These are phyloP conservation scores for Eilema caniola DNA, from an alignment of 2,888 invertebrate species.

Conservation along the genomic window DNA sequence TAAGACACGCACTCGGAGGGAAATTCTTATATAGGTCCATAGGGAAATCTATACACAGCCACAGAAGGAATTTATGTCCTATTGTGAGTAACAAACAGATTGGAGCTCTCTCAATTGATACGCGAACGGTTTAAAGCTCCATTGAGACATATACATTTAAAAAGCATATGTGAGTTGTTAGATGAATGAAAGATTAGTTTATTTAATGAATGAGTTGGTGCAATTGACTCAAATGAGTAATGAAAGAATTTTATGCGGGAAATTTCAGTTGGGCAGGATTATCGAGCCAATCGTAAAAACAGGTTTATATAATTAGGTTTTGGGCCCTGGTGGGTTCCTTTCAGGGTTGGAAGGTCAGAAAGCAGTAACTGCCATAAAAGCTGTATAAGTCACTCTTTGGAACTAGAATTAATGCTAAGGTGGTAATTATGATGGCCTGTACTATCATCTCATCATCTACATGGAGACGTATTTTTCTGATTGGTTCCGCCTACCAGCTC, in stretches of 20 bases:
- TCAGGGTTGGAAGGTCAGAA: no score
- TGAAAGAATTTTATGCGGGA: not conserved
- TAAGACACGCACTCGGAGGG: constrained; percentile 41
- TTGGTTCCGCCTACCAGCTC: no score
- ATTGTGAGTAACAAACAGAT: constrained; percentile 29
- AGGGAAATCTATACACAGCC: constrained; percentile 63
- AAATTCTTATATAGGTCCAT: constrained; percentile 46
- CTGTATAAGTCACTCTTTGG: no score
- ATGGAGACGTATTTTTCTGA: no score
- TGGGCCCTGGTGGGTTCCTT: no score
- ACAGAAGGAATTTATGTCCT: constrained; percentile 49
- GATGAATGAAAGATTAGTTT: not conserved
- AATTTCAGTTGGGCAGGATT: no score
- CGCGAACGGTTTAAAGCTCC: constrained; percentile 16
- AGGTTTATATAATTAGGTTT: no score
- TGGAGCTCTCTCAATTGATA: constrained; percentile 30
- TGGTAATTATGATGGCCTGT: no score
- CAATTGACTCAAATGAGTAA: not conserved
- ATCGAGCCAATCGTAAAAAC: no score
- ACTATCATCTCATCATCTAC: no score
- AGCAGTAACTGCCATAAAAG: no score
- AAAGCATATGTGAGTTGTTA: not conserved
- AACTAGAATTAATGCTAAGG: no score
- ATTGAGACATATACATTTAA: constrained; percentile 21
- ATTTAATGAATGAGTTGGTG: not conserved